These are phyloP conservation scores for Platichthys stellatus DNA, from an alignment of 2,113 vertebrate species.

Conservation along the genomic window DNA sequence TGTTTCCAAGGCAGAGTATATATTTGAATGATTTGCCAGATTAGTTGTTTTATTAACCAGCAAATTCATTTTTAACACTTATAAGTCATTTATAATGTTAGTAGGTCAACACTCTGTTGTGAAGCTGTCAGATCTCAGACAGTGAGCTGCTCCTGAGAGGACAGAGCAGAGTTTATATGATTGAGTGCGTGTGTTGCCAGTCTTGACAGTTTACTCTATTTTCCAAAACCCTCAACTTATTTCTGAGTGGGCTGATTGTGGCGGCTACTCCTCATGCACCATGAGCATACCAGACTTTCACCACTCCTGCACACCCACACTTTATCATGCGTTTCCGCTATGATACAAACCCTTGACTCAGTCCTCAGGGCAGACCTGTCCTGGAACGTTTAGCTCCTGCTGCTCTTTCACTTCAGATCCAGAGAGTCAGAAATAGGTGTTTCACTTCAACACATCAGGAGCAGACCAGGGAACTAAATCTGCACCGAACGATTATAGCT, in stretches of 20 bases:
- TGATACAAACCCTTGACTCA: not conserved
- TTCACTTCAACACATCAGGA: too few relatives aligned
- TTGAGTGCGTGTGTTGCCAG: not conserved
- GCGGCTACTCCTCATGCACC: not conserved
- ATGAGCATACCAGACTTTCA: conserved; percentile 12
- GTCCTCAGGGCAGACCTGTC: conserved; percentile 10
- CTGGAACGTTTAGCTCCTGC: conserved; percentile 15
- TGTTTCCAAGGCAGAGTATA: too few relatives aligned
- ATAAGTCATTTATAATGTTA: too few relatives aligned
- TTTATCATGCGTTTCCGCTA: conserved; percentile 11
- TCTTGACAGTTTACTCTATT: not conserved
- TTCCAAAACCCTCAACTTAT: not conserved
- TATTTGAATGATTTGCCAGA: too few relatives aligned
- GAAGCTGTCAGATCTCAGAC: too few relatives aligned
- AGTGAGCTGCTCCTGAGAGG: not conserved
- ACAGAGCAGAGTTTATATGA: not conserved
- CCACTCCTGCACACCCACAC: not conserved
- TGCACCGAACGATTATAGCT: not conserved
- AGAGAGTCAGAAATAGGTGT: not conserved
- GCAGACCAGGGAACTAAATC: not conserved
- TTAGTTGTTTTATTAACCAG: too few relatives aligned
- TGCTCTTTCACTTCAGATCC: not conserved
- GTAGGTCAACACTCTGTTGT: too few relatives aligned
- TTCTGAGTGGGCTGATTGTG: too few relatives aligned
- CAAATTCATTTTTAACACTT: too few relatives aligned